These are phyloP conservation scores for Dissostichus mawsoni DNA, from an alignment of 2,113 vertebrate genomes.

Conservation along the genomic window DNA sequence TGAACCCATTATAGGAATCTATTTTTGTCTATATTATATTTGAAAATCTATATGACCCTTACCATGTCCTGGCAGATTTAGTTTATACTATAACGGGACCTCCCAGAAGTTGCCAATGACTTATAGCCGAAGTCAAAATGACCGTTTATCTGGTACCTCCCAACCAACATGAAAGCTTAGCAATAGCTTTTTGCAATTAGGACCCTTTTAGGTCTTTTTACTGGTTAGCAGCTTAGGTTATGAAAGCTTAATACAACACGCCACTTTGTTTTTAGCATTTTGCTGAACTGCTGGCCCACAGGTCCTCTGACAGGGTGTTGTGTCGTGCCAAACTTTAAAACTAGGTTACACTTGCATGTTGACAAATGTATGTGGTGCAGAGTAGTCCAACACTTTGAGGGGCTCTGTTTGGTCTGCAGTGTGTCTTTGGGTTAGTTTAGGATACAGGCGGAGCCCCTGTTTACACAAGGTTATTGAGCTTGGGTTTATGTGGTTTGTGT, in stretches of 20 bases:
- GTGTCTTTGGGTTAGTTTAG: conserved; percentile 7
- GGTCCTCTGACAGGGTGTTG: conserved; percentile 35
- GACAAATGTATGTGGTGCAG: conserved; percentile 48
- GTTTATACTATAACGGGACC: neutral
- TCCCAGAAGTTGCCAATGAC: neutral
- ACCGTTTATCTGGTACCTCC: neutral
- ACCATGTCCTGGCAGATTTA: neutral
- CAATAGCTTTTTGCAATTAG: conserved; percentile 4
- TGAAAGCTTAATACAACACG: conserved; percentile 26
- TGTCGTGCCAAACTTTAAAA: conserved; percentile 42
- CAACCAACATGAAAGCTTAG: neutral
- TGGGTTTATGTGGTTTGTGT: conserved; percentile 40
- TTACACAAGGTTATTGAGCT: conserved; percentile 32
- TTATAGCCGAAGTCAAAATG: neutral
- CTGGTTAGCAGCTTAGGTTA: conserved; percentile 2
- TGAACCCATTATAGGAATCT: too few species aligned
- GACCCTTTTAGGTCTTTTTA: conserved; percentile 14
- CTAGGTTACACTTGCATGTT: conserved; percentile 44
- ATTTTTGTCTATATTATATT: too few species aligned
- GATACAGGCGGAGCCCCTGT: neutral
- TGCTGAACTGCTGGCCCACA: conserved; percentile 34
- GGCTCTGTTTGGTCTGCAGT: neutral
- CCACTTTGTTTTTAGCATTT: conserved; percentile 48
- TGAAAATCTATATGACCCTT: too few species aligned
- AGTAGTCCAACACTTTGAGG: conserved; percentile 2